A percentile compares a stretch with the other conserved stretches of the same genome.
Evolutionary conservation across 2,888 invertebrate genomes (phyloP).

Genomic region (Cheilosia impressa): DNA sequence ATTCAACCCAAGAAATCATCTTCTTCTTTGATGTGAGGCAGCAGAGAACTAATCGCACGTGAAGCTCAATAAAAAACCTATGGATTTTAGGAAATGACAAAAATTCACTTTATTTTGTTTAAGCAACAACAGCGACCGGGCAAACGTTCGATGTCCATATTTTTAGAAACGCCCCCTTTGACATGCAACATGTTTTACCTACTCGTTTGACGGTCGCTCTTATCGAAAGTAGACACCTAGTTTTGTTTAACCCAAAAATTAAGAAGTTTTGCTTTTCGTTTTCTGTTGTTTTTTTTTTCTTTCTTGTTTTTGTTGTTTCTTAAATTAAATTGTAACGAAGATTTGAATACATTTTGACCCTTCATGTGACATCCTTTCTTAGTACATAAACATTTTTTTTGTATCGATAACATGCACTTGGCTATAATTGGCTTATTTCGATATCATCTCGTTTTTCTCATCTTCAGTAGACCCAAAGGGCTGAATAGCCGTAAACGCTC

Average conservation of each 20-base stretch:
- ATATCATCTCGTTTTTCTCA: constrained; percentile 61
- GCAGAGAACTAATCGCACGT: too few species aligned
- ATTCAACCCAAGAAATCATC: too few species aligned
- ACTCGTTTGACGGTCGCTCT: not conserved
- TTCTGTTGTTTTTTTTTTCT: not conserved
- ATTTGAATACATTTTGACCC: constrained; percentile 12
- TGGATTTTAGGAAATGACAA: too few species aligned
- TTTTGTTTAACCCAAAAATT: not conserved
- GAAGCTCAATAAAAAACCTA: too few species aligned
- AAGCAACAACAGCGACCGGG: not conserved
- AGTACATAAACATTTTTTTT: constrained; percentile 23
- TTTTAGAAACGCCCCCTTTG: not conserved
- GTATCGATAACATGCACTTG: constrained; percentile 40
- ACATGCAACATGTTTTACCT: not conserved
- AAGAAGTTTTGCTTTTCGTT: not conserved
- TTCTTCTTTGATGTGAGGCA: too few species aligned
- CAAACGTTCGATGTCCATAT: not conserved
- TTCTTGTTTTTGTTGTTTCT: not conserved
- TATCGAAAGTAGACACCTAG: not conserved
- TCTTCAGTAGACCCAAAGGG: constrained; percentile 60
- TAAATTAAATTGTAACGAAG: not conserved
- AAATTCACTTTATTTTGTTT: too few species aligned
- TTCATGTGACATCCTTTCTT: constrained; percentile 15
- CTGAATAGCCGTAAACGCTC: constrained; percentile 59
- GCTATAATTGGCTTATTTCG: constrained; percentile 36